These are phyloP conservation scores for Tursiops truncatus DNA, from an alignment of 2,113 vertebrate species.

Conservation along the genomic window DNA sequence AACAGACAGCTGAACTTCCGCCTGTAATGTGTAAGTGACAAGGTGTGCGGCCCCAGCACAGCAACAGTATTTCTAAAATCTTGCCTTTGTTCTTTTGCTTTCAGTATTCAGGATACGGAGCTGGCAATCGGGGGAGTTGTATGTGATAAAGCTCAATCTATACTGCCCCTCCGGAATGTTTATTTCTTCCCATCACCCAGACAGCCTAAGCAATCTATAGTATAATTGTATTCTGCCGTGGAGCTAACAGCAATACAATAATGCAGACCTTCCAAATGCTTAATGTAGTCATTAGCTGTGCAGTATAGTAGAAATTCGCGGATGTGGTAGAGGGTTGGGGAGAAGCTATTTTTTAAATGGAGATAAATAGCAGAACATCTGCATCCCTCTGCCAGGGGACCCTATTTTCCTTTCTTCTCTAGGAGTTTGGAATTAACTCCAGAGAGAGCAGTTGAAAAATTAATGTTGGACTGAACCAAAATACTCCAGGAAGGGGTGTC, in stretches of 20 bases:
- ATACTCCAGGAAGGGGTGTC: not conserved
- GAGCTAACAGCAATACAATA: slow-evolving; percentile 38
- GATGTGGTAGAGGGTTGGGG: not conserved
- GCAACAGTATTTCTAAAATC: slow-evolving; percentile 59
- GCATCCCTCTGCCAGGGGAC: slow-evolving; percentile 33
- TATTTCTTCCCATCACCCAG: slow-evolving; percentile 42
- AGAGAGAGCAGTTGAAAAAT: slow-evolving; percentile 54
- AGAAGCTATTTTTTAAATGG: slow-evolving; percentile 56
- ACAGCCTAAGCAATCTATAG: slow-evolving; percentile 41
- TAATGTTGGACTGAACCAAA: slow-evolving; percentile 34
- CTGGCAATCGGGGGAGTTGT: not conserved
- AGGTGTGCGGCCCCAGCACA: not conserved
- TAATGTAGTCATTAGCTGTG: slow-evolving; percentile 62
- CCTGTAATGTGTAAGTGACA: slow-evolving; percentile 41
- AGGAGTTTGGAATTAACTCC: slow-evolving; percentile 46
- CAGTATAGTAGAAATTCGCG: slow-evolving; percentile 49
- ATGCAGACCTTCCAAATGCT: slow-evolving; percentile 61
- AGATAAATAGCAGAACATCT: slow-evolving; percentile 67
- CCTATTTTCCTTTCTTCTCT: slow-evolving; percentile 41
- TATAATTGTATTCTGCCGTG: slow-evolving; percentile 47
- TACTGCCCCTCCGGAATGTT: slow-evolving; percentile 25
- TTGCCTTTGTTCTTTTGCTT: slow-evolving; percentile 56
- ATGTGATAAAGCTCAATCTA: slow-evolving; percentile 13
- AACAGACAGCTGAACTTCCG: slow-evolving; percentile 52
- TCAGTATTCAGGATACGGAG: slow-evolving; percentile 31